Percentiles rank a stretch among this genome's conserved stretches.
phyloP scores from a whole-genome alignment of 2,113 vertebrate genomes.

The Theropithecus gelada region DNA sequence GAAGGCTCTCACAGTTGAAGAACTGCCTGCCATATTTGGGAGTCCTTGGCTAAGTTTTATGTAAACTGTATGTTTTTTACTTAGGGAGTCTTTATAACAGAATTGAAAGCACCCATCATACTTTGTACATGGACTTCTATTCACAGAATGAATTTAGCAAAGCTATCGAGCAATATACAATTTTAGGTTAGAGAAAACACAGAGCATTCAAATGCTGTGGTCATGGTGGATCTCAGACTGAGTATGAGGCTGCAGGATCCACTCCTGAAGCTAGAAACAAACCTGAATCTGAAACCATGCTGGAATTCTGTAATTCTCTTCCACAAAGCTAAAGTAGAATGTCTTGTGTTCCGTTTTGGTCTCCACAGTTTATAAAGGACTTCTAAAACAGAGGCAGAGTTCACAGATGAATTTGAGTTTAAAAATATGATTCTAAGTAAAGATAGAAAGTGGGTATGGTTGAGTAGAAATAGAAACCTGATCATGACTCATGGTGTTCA shows the following conservation, averaged over 20 bases:
- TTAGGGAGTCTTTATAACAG: slow-evolving; percentile 40
- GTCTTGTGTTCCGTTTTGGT: neutral
- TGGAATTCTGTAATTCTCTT: neutral
- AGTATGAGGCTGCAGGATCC: neutral
- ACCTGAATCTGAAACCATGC: neutral
- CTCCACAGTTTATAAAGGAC: neutral
- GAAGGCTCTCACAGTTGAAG: slow-evolving; percentile 66
- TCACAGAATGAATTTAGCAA: slow-evolving; percentile 7
- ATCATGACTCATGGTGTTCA: neutral
- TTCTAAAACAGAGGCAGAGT: neutral
- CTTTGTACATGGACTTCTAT: neutral
- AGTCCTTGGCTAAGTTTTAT: slow-evolving; percentile 61
- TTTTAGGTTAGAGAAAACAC: slow-evolving; percentile 1
- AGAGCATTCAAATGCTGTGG: neutral
- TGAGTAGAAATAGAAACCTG: neutral
- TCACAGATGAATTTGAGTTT: slow-evolving; percentile 22
- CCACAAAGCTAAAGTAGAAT: neutral
- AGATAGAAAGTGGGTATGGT: neutral
- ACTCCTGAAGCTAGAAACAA: neutral
- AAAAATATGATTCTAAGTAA: slow-evolving; percentile 32
- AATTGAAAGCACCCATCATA: neutral
- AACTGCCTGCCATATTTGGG: slow-evolving; percentile 71
- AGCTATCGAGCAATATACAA: neutral
- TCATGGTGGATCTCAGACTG: neutral
- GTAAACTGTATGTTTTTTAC: slow-evolving; percentile 64